Conservation (phyloP, 2,113 vertebrate genomes). For the Phaethornis superciliosus region DNA sequence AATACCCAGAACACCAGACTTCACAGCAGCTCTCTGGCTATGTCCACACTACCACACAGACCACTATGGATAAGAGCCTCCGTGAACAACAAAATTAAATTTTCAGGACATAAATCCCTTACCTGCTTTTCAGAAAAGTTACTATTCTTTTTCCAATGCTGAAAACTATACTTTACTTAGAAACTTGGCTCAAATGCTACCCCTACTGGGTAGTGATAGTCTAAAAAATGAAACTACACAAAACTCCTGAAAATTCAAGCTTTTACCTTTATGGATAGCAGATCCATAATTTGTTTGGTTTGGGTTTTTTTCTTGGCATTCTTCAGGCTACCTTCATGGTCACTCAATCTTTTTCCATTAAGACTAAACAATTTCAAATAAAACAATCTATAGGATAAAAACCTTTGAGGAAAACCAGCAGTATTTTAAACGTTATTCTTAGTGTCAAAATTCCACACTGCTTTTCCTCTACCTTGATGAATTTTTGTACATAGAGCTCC, state of each 20-base stretch:
- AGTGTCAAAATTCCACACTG: neutral
- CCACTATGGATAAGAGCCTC: neutral
- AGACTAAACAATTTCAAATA: neutral
- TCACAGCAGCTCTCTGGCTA: neutral
- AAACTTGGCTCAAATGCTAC: conserved; percentile 7
- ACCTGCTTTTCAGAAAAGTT: neutral
- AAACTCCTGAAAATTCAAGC: neutral
- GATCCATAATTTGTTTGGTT: neutral
- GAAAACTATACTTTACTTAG: neutral
- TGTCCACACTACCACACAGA: neutral
- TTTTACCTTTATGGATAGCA: neutral
- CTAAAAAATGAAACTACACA: neutral
- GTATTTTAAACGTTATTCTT: neutral
- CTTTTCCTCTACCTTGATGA: neutral
- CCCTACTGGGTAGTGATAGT: neutral
- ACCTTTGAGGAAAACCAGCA: neutral
- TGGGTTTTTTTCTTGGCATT: neutral
- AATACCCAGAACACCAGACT: neutral
- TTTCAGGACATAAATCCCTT: neutral
- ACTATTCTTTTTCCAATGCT: neutral
- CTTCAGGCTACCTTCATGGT: neutral
- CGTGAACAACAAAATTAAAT: neutral
- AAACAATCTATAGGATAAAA: neutral
- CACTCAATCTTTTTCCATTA: neutral
- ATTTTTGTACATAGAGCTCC: neutral